Percentiles rank a stretch among this genome's conserved stretches.
Conservation (phyloP, 2,113 vertebrate species). For the Cricetomys ansorgei region DNA sequence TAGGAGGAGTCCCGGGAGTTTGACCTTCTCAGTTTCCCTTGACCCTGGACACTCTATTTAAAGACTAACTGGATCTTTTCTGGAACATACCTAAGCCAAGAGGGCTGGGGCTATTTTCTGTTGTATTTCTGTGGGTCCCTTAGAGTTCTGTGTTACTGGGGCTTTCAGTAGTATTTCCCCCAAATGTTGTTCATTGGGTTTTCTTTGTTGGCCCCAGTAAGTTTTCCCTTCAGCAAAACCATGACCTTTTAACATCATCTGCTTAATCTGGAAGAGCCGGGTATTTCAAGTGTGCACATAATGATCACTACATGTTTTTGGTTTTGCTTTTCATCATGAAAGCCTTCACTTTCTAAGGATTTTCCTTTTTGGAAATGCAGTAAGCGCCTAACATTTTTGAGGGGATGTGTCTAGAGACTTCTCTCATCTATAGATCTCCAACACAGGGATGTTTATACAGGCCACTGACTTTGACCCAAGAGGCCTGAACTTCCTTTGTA, state of each 20-base stretch:
- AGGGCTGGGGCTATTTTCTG: background rate
- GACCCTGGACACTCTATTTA: conserved; percentile 9
- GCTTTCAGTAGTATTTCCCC: conserved; percentile 3
- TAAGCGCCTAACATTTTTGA: conserved; percentile 52
- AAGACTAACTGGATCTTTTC: background rate
- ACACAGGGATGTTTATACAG: conserved; percentile 70
- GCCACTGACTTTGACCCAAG: conserved; percentile 68
- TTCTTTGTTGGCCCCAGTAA: background rate
- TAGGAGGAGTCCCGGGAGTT: conserved; percentile 8
- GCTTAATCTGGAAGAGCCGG: background rate
- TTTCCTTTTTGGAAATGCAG: background rate
- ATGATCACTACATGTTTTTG: background rate
- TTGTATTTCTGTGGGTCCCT: background rate
- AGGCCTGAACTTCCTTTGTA: conserved; percentile 66
- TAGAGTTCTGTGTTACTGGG: background rate
- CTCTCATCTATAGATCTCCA: conserved; percentile 65
- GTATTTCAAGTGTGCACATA: conserved; percentile 11
- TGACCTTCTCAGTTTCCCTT: conserved; percentile 54
- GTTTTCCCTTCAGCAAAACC: background rate
- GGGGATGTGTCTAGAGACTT: conserved; percentile 52
- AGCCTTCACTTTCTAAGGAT: conserved; percentile 34
- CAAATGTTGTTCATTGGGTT: background rate
- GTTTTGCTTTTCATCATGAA: conserved; percentile 3
- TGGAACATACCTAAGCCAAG: background rate
- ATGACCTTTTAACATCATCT: conserved; percentile 22